Evolutionary conservation across 2,888 invertebrate species (phyloP).

Genomic region (Stenichneumon culpator): DNA sequence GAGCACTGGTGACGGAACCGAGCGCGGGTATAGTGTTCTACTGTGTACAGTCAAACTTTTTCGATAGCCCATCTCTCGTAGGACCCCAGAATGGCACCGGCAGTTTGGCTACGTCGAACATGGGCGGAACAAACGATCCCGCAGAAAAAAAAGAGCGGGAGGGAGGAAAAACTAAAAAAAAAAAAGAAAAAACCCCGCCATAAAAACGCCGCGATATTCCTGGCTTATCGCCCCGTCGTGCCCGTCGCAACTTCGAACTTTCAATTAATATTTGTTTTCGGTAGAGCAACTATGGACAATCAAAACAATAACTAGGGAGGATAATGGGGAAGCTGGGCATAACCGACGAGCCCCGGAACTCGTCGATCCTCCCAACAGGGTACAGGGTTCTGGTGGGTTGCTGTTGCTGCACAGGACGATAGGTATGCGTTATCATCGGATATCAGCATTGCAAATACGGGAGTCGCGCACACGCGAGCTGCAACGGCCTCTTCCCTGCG

Average conservation of each 20-base stretch:
- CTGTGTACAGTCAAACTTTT: conserved; percentile 54
- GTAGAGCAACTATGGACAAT: conserved; percentile 70
- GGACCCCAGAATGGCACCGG: conserved; percentile 41
- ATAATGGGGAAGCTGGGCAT: conserved; percentile 65
- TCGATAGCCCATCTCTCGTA: conserved; percentile 47
- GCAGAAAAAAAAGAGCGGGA: conserved; percentile 1
- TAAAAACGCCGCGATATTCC: conserved; percentile 40
- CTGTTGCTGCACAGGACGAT: conserved; percentile 70
- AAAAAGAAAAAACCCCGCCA: conserved; percentile 11
- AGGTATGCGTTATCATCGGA: conserved; percentile 80
- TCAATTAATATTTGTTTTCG: conserved; percentile 74
- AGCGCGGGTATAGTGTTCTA: conserved; percentile 37
- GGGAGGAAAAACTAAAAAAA: conserved; percentile 4
- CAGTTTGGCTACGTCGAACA: conserved; percentile 52
- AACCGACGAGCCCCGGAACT: conserved; percentile 26
- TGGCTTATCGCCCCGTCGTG: conserved; percentile 51
- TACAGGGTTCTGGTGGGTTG: conserved; percentile 14
- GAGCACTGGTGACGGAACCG: conserved; percentile 51
- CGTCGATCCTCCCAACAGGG: conserved; percentile 33
- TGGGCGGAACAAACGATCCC: conserved; percentile 12
- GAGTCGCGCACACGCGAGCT: conserved; percentile 70
- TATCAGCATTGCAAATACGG: conserved; percentile 80
- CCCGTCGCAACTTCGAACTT: conserved; percentile 62
- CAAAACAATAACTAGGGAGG: conserved; percentile 76
- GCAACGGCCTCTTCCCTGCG: conserved; percentile 62